Evolutionary conservation across 2,113 vertebrate genomes (phyloP).

Genomic region (Dryoscopus gambensis): DNA sequence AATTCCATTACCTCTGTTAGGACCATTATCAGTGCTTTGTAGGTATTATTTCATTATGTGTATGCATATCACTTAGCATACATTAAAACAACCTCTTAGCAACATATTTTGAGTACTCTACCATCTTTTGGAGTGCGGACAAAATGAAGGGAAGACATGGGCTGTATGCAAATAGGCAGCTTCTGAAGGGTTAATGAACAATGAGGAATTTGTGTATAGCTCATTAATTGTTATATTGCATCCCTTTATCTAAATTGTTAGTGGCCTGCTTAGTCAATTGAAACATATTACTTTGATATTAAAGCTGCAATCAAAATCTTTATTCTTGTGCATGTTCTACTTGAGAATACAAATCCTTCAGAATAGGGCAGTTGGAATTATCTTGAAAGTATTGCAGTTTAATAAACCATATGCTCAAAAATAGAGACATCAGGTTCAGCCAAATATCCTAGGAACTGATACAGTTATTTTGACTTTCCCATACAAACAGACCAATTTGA

Average conservation of each 20-base stretch:
- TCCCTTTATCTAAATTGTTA: slow-evolving; percentile 72
- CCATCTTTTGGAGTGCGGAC: not conserved
- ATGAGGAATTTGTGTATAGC: slow-evolving; percentile 57
- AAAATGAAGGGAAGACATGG: not conserved
- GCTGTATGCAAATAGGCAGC: not conserved
- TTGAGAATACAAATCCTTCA: slow-evolving; percentile 59
- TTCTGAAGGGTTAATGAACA: slow-evolving; percentile 67
- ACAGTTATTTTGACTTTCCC: not conserved
- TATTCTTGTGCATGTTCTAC: slow-evolving; percentile 63
- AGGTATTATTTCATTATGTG: not conserved
- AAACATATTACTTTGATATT: slow-evolving; percentile 74
- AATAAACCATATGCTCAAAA: slow-evolving; percentile 56
- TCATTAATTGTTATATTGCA: slow-evolving; percentile 71
- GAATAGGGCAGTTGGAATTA: slow-evolving; percentile 42
- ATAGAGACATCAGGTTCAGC: slow-evolving; percentile 20
- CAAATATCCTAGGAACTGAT: not conserved
- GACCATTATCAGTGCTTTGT: not conserved
- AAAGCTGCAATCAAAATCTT: slow-evolving; percentile 67
- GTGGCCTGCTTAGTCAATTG: slow-evolving; percentile 68
- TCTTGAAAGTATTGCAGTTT: slow-evolving; percentile 51
- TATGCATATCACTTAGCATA: not conserved
- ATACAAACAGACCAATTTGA: not conserved
- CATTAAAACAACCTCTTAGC: not conserved
- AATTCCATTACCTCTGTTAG: slow-evolving; percentile 10
- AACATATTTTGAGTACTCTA: not conserved